Conservation (phyloP, 2,113 vertebrate genomes). For the Serilophus lunatus region DNA sequence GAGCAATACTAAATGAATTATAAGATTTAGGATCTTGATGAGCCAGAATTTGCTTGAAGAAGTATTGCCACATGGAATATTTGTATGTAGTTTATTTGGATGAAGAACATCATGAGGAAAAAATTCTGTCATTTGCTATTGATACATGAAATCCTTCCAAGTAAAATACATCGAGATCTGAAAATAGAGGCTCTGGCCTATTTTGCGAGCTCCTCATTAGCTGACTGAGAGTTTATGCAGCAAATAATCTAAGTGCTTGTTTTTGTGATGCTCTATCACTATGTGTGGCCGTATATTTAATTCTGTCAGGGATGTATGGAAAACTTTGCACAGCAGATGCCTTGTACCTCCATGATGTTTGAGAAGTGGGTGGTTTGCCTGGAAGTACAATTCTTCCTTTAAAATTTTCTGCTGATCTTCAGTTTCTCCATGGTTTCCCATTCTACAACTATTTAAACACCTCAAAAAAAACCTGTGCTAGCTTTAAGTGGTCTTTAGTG, state of each 20-base stretch:
- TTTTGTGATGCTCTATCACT: conserved; percentile 3
- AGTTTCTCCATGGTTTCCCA: conserved; percentile 23
- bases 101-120: conserved; percentile 21
- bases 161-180: conserved; percentile 24
- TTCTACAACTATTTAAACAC: not conserved
- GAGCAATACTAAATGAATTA: conserved; percentile 30
- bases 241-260: not conserved
- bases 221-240: not conserved
- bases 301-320: conserved; percentile 20
- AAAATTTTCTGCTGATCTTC: conserved; percentile 22
- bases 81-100: not conserved
- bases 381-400: conserved; percentile 22
- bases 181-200: conserved; percentile 35
- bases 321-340: conserved; percentile 34
- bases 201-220: conserved; percentile 26
- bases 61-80: not conserved
- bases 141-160: conserved; percentile 40
- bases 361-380: conserved; percentile 40
- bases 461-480: not conserved
- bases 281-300: conserved; percentile 26
- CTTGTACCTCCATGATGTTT: conserved; percentile 35
- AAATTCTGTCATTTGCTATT: conserved; percentile 14
- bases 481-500: not conserved
- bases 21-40: conserved; percentile 11
- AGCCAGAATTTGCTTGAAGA: conserved; percentile 20